phyloP scores from a whole-genome alignment of 2,888 invertebrate genomes.

The Scaeva pyrastri region DNA sequence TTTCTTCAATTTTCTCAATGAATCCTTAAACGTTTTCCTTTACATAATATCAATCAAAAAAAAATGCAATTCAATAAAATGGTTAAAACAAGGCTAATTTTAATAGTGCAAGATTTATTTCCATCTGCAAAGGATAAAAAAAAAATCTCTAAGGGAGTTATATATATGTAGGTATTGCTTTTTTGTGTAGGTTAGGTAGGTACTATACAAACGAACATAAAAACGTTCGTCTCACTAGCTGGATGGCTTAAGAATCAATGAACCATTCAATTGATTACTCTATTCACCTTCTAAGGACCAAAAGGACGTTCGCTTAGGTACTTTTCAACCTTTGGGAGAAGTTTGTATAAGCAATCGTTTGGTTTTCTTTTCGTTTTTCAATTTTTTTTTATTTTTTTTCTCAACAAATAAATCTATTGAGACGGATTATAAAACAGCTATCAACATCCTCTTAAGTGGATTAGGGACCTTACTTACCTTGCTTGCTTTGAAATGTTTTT shows the following conservation, averaged over 20 bases:
- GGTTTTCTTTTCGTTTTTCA: constrained; percentile 15
- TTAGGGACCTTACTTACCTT: constrained; percentile 16
- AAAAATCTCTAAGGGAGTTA: not conserved
- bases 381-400: constrained; percentile 10
- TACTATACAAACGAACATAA: not conserved
- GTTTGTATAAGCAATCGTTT: not conserved
- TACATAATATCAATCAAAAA: too few relatives aligned
- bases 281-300: constrained; percentile 34
- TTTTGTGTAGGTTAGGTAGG: too few relatives aligned
- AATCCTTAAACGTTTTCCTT: not conserved
- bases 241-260: constrained; percentile 41
- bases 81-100: constrained; percentile 9
- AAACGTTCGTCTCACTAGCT: not conserved
- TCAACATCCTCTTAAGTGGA: constrained; percentile 68
- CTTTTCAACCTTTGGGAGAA: constrained; percentile 20
- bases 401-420: constrained; percentile 61
- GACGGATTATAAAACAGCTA: constrained; percentile 67
- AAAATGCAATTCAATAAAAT: too few relatives aligned
- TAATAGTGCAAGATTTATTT: constrained; percentile 7
- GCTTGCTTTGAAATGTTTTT: constrained; percentile 52
- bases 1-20: not conserved
- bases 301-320: constrained; percentile 10
- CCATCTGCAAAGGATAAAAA: not conserved
- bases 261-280: constrained; percentile 57
- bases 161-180: too few relatives aligned